Conservation (phyloP, 1,140 invertebrate genomes). For the Aphis craccivora region DNA sequence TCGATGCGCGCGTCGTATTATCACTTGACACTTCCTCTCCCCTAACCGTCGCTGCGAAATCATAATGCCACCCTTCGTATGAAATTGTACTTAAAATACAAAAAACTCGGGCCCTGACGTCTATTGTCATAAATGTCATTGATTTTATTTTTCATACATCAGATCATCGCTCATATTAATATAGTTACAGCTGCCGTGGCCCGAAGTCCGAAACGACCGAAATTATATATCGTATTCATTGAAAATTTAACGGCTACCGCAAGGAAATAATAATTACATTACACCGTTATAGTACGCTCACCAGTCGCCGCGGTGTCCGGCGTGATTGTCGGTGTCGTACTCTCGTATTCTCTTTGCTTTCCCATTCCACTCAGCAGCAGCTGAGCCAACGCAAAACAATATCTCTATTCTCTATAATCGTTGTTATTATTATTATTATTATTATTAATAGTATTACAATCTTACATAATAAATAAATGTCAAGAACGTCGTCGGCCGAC, state of each 20-base stretch:
- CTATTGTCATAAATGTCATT: not conserved
- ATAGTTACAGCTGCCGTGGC: not conserved
- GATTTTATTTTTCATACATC: not conserved
- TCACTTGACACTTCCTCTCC: not conserved
- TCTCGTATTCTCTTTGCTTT: not conserved
- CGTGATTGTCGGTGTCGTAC: not conserved
- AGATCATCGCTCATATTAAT: no score
- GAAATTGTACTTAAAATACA: not conserved
- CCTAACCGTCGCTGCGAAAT: not conserved
- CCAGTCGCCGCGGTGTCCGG: not conserved
- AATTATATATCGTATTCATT: no score
- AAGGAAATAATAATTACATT: not conserved
- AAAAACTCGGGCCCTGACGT: not conserved
- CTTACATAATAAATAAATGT: not conserved
- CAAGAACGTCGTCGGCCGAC: not conserved
- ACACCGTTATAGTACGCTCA: not conserved
- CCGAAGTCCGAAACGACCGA: no score
- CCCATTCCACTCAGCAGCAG: not conserved
- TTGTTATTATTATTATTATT: not conserved
- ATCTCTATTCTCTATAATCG: not conserved
- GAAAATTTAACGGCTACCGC: not conserved
- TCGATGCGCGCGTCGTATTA: not conserved
- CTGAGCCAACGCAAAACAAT: not conserved
- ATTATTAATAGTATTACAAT: no score
- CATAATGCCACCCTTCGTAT: not conserved